Percentiles rank a stretch among this genome's conserved stretches.
Conservation (phyloP, 2,113 vertebrate genomes). For the Forbesichthys papilliferus region DNA sequence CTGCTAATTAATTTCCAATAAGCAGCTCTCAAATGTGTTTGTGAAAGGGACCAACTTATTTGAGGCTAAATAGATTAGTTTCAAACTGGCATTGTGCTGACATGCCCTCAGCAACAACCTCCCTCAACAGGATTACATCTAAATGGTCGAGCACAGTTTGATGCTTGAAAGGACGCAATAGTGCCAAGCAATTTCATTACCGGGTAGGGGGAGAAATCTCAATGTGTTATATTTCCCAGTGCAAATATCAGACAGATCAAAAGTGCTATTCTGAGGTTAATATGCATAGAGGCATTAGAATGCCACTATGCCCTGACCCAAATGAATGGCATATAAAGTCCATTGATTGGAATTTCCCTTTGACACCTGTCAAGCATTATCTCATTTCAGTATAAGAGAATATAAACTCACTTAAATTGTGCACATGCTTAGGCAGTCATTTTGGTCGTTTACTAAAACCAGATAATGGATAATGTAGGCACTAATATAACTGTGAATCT, state of each 20-base stretch:
- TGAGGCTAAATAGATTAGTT: conserved; percentile 56
- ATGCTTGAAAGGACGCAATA: conserved; percentile 70
- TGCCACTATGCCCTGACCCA: conserved; percentile 26
- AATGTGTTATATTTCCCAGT: conserved; percentile 48
- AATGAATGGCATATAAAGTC: conserved; percentile 25
- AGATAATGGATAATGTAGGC: no score
- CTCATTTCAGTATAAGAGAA: background rate
- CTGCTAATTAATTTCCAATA: conserved; percentile 38
- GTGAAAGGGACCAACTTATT: conserved; percentile 48
- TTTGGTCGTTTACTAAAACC: no score
- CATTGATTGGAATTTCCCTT: conserved; percentile 5
- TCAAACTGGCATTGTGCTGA: conserved; percentile 57
- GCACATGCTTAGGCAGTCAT: no score
- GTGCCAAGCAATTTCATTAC: conserved; percentile 71
- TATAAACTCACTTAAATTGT: background rate
- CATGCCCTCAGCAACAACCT: conserved; percentile 57
- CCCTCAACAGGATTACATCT: conserved; percentile 63
- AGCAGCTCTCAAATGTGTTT: conserved; percentile 32
- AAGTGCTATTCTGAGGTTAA: conserved; percentile 50
- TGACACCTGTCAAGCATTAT: conserved; percentile 15
- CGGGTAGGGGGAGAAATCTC: conserved; percentile 59
- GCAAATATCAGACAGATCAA: conserved; percentile 56
- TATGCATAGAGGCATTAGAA: conserved; percentile 40
- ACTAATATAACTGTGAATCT: no score
- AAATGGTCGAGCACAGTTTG: conserved; percentile 61